Evolutionary conservation across 2,113 vertebrate species (phyloP).

Genomic region (Pipa parva): DNA sequence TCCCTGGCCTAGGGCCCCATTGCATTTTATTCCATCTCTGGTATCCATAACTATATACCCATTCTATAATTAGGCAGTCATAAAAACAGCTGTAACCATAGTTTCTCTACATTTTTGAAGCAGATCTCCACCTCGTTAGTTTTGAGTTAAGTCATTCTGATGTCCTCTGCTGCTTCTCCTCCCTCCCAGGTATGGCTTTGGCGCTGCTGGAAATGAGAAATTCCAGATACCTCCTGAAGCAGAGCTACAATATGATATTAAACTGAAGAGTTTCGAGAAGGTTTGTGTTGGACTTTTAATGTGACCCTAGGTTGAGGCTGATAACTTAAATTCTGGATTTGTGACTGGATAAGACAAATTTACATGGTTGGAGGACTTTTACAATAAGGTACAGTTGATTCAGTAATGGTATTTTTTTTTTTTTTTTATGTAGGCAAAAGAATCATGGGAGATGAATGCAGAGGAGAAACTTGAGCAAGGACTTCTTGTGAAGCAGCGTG

Average conservation of each 20-base stretch:
- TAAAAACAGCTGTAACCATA: too few relatives aligned
- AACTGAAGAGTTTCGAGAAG: constrained; percentile 89
- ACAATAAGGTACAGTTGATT: too few relatives aligned
- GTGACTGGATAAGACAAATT: too few relatives aligned
- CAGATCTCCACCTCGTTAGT: too few relatives aligned
- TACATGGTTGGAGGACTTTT: too few relatives aligned
- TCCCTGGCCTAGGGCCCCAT: too few relatives aligned
- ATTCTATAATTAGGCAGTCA: too few relatives aligned
- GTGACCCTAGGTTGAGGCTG: background rate
- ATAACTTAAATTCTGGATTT: too few relatives aligned
- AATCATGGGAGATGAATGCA: constrained; percentile 94
- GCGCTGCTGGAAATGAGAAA: constrained; percentile 70
- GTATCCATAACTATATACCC: too few relatives aligned
- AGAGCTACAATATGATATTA: constrained; percentile 81
- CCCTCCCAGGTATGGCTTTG: constrained; percentile 82
- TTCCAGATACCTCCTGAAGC: constrained; percentile 81
- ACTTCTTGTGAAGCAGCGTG: constrained; percentile 86
- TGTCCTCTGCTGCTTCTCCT: background rate
- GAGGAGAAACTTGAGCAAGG: constrained; percentile 91
- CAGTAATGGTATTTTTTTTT: background rate
- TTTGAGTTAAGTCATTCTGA: background rate
- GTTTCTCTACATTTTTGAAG: too few relatives aligned
- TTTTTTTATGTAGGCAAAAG: constrained; percentile 73
- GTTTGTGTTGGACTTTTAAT: constrained; percentile 50
- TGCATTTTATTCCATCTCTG: too few relatives aligned